These are phyloP conservation scores for Oscheius sp. DNA, from an alignment of 2,888 invertebrate genomes.

Conservation along the genomic window DNA sequence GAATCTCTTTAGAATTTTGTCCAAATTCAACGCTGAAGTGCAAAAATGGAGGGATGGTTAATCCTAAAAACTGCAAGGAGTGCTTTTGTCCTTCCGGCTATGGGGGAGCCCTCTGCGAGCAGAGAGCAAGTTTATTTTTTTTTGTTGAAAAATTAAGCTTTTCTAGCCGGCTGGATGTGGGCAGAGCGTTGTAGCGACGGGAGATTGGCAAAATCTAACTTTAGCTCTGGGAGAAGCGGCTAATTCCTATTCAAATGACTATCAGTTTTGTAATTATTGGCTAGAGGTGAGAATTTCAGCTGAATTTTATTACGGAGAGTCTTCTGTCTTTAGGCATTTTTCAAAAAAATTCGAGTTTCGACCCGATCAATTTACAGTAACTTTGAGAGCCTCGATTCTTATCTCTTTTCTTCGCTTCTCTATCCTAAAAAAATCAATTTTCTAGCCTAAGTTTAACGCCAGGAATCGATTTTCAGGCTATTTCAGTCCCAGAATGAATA, in stretches of 20 bases:
- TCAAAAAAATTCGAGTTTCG: too few relatives aligned
- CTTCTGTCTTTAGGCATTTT: too few relatives aligned
- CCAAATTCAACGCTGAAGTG: slow-evolving; percentile 41
- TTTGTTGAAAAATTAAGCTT: not conserved
- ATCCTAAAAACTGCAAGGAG: slow-evolving; percentile 50
- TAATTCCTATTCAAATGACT: not conserved
- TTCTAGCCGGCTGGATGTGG: slow-evolving; percentile 18
- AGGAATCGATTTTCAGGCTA: too few relatives aligned
- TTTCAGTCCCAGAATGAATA: too few relatives aligned
- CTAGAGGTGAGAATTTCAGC: not conserved
- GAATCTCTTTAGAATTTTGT: slow-evolving; percentile 33
- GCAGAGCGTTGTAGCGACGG: not conserved
- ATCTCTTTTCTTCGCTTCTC: too few relatives aligned
- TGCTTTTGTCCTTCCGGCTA: slow-evolving; percentile 65
- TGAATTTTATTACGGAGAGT: too few relatives aligned
- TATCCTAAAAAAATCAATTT: too few relatives aligned
- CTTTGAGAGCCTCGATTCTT: too few relatives aligned
- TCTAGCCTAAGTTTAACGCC: too few relatives aligned
- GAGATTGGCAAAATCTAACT: not conserved
- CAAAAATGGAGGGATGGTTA: slow-evolving; percentile 58
- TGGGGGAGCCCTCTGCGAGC: slow-evolving; percentile 49
- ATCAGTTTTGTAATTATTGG: slow-evolving; percentile 17
- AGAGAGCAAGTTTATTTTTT: slow-evolving; percentile 30
- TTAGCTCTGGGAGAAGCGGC: not conserved
- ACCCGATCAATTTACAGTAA: too few relatives aligned